Percentiles rank a stretch among this genome's conserved stretches.
These are phyloP conservation scores for Ancistrus triradiatus DNA, from an alignment of 2,113 vertebrate genomes.

Conservation along the genomic window DNA sequence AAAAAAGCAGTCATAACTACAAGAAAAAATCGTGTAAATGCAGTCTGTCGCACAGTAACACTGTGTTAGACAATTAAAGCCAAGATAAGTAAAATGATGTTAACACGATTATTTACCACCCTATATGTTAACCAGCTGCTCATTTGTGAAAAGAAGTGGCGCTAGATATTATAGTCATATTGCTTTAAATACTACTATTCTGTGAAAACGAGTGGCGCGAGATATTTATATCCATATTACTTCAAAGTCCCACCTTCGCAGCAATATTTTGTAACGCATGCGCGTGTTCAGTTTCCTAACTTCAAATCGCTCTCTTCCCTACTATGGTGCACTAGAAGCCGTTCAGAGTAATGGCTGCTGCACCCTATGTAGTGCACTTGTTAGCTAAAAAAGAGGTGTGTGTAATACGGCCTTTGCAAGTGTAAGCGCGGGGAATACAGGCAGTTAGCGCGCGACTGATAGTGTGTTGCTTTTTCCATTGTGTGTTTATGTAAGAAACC, in stretches of 20 bases:
- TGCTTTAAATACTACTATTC: no score
- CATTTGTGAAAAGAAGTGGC: no score
- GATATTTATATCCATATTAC: no score
- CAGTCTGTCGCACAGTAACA: no score
- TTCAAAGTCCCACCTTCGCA: slow-evolving; percentile 1
- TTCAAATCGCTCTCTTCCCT: background rate
- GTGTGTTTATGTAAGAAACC: background rate
- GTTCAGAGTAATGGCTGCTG: background rate
- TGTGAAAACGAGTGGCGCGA: no score
- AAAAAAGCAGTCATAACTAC: no score
- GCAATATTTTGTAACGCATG: slow-evolving; percentile 28
- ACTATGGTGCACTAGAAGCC: background rate
- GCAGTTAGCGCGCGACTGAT: background rate
- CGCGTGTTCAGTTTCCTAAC: background rate
- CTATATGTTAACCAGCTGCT: no score
- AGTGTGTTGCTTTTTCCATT: background rate
- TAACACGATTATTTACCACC: no score
- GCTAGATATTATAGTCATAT: no score
- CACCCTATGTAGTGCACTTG: background rate
- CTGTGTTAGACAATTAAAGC: no score
- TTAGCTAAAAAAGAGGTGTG: background rate
- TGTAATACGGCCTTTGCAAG: background rate
- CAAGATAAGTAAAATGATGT: no score
- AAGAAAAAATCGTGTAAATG: no score
- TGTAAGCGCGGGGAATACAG: background rate